Percentiles rank a stretch among this genome's conserved stretches.
Evolutionary conservation across 1,140 invertebrate genomes (phyloP).

Genomic region (Cotesia glomerata): DNA sequence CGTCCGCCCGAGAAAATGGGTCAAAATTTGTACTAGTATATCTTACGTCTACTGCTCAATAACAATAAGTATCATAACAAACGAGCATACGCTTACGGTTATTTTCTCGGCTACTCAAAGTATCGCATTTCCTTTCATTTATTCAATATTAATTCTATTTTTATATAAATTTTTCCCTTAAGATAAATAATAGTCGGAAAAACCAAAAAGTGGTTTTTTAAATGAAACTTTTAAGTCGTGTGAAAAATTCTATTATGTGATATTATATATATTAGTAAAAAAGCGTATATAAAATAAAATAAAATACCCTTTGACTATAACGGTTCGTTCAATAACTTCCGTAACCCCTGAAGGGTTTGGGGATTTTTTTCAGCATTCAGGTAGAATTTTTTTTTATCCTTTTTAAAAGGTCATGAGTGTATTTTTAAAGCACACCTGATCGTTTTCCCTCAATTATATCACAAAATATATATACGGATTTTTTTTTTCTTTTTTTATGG

Average conservation of each 20-base stretch:
- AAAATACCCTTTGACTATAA: conserved; percentile 33
- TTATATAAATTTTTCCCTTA: too few species aligned
- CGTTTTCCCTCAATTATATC: too few species aligned
- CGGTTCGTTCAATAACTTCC: conserved; percentile 12
- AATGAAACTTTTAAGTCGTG: too few species aligned
- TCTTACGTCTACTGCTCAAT: not conserved
- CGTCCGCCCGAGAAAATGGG: not conserved
- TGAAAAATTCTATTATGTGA: conserved; percentile 9
- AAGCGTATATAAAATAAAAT: conserved; percentile 19
- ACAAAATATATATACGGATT: too few species aligned
- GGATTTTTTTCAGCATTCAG: not conserved
- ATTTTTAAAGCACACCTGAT: too few species aligned
- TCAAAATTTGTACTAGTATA: not conserved
- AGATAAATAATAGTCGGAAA: too few species aligned
- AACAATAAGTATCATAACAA: conserved; percentile 1
- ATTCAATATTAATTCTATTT: too few species aligned
- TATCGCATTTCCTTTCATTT: conserved; percentile 16
- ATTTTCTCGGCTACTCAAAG: conserved; percentile 21
- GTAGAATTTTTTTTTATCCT: not conserved
- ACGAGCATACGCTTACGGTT: conserved; percentile 16
- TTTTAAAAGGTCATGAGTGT: too few species aligned
- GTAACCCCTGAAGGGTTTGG: conserved; percentile 10
- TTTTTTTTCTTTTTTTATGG: too few species aligned
- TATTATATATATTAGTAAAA: conserved; percentile 13
- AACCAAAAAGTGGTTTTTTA: too few species aligned